Evolutionary conservation across 2,797 vertebrate species (phyloP).

Genomic region (Trachops cirrhosus): DNA sequence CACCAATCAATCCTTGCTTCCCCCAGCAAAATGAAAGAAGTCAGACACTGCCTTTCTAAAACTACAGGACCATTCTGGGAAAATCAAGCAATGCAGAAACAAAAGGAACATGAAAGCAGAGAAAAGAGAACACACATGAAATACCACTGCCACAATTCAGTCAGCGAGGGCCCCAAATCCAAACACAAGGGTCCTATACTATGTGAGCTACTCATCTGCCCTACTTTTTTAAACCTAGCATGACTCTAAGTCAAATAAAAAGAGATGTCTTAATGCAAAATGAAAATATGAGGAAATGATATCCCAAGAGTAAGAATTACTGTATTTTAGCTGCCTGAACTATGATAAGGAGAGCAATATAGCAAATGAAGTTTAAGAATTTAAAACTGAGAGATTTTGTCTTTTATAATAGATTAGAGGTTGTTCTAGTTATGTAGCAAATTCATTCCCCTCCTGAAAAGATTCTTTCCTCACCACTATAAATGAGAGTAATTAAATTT

Average conservation of each 20-base stretch:
- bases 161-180: background rate
- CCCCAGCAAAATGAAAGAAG: background rate
- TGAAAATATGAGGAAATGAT: background rate
- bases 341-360: background rate
- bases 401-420: background rate
- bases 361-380: background rate
- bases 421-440: background rate
- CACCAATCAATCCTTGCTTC: constrained; percentile 56
- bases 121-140: background rate
- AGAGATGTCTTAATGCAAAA: background rate
- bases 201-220: background rate
- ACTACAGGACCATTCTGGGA: background rate
- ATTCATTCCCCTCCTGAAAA: background rate
- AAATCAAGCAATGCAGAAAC: background rate
- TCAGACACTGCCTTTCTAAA: background rate
- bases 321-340: background rate
- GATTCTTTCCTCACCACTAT: background rate
- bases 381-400: background rate
- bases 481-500: background rate
- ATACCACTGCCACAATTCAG: background rate
- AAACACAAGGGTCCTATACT: background rate
- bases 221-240: background rate
- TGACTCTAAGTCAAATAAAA: background rate
- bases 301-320: background rate
- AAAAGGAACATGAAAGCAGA: background rate